These are phyloP conservation scores for Philantomba maxwellii DNA, from an alignment of 2,113 vertebrate genomes.

Conservation along the genomic window DNA sequence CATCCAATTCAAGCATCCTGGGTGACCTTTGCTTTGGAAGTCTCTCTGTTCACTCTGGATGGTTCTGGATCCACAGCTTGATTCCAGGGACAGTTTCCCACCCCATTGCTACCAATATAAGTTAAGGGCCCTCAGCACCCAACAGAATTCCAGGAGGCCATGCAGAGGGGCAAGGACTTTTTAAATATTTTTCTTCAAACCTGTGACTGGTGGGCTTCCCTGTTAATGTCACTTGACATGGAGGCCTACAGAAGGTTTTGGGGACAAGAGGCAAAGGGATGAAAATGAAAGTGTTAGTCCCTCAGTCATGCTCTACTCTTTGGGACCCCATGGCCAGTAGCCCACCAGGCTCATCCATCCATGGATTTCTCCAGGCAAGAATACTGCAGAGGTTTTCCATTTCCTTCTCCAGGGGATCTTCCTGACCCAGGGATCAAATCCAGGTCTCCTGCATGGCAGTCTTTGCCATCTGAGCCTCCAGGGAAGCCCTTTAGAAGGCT, in stretches of 20 bases:
- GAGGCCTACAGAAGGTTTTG: neutral
- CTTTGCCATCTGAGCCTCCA: neutral
- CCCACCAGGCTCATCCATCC: neutral
- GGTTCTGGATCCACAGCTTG: neutral
- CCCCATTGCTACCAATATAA: rapidly evolving
- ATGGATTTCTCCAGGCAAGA: neutral
- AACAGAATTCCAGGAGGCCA: neutral
- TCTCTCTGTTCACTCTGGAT: neutral
- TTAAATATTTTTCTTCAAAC: neutral
- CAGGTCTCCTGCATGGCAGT: neutral
- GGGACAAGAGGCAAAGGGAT: neutral
- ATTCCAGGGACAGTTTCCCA: rapidly evolving
- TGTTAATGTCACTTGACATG: rapidly evolving
- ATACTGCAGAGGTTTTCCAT: neutral
- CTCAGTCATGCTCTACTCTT: neutral
- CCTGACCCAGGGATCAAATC: neutral
- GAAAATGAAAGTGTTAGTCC: neutral
- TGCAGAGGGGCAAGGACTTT: neutral
- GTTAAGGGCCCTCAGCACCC: neutral
- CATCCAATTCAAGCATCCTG: neutral
- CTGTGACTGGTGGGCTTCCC: neutral
- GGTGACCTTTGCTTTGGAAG: neutral
- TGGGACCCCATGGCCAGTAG: neutral
- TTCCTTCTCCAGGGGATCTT: neutral
- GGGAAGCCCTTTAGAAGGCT: neutral